Conservation (phyloP, 2,113 vertebrate species). For the Engystomops pustulosus region DNA sequence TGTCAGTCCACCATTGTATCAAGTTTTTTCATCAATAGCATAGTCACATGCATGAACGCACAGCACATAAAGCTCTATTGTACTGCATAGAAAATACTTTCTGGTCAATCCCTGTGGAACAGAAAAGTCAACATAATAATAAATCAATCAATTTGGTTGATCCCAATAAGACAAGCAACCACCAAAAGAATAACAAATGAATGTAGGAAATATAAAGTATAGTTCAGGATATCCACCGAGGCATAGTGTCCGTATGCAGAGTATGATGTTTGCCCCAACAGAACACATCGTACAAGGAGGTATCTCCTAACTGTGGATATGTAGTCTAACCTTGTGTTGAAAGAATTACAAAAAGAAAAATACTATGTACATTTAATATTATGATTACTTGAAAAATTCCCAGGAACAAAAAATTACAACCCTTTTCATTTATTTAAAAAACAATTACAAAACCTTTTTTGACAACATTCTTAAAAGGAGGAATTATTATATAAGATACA, state of each 20-base stretch:
- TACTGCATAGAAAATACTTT: constrained; percentile 4
- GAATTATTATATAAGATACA: not conserved
- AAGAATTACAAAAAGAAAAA: not conserved
- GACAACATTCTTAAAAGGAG: not conserved
- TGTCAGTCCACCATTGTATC: not conserved
- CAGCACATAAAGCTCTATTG: constrained; percentile 22
- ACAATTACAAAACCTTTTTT: not conserved
- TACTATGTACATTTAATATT: not conserved
- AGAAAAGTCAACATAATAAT: not conserved
- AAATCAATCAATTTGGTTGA: not conserved
- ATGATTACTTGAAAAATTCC: not conserved
- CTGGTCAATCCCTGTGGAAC: not conserved
- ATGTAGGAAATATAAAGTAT: not conserved
- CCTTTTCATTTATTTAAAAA: not conserved
- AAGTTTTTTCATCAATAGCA: not conserved
- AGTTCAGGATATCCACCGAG: not conserved
- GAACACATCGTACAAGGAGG: not conserved
- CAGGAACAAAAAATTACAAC: not conserved
- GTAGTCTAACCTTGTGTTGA: not conserved
- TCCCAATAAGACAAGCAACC: not conserved
- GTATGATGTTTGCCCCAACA: not conserved
- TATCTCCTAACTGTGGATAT: not conserved
- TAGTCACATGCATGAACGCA: not conserved
- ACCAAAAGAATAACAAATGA: not conserved
- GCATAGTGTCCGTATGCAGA: not conserved